These are phyloP conservation scores for Leptinotarsa lineolata DNA, from an alignment of 1,140 invertebrate genomes.

Conservation along the genomic window DNA sequence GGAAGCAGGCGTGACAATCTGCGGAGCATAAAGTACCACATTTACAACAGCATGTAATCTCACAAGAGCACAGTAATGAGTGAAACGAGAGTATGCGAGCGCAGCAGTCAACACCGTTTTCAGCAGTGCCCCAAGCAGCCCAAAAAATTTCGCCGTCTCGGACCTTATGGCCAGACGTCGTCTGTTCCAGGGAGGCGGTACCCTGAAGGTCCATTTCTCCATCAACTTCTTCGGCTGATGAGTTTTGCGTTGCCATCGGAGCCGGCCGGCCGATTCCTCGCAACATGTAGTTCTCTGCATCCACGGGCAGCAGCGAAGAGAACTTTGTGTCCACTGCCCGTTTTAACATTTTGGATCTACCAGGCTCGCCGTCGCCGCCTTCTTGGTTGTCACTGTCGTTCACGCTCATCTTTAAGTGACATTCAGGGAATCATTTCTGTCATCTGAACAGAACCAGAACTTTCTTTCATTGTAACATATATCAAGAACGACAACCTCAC, in stretches of 20 bases:
- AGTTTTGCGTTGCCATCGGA: slow-evolving; percentile 35
- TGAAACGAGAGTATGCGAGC: slow-evolving; percentile 62
- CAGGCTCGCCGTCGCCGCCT: slow-evolving; percentile 31
- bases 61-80: slow-evolving; percentile 61
- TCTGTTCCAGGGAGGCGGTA: slow-evolving; percentile 15
- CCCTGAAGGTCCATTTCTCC: slow-evolving; percentile 25
- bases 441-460: not conserved
- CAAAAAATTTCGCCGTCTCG: slow-evolving; percentile 22
- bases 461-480: slow-evolving; percentile 7
- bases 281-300: slow-evolving; percentile 69
- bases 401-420: slow-evolving; percentile 48
- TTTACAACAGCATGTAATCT: slow-evolving; percentile 63
- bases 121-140: slow-evolving; percentile 6
- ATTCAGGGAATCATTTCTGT: slow-evolving; percentile 28
- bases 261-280: slow-evolving; percentile 52
- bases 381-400: slow-evolving; percentile 39
- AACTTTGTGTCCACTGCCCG: slow-evolving; percentile 38
- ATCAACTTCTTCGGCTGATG: slow-evolving; percentile 25
- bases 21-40: slow-evolving; percentile 65
- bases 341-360: slow-evolving; percentile 42
- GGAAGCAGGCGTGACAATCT: slow-evolving; percentile 72
- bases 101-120: slow-evolving; percentile 49
- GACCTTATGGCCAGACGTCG: not conserved
- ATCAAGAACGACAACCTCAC: slow-evolving; percentile 31
- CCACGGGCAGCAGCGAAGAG: slow-evolving; percentile 53